Evolutionary conservation across 2,113 vertebrate species (phyloP).

Genomic region (Eulacestoma nigropectus): DNA sequence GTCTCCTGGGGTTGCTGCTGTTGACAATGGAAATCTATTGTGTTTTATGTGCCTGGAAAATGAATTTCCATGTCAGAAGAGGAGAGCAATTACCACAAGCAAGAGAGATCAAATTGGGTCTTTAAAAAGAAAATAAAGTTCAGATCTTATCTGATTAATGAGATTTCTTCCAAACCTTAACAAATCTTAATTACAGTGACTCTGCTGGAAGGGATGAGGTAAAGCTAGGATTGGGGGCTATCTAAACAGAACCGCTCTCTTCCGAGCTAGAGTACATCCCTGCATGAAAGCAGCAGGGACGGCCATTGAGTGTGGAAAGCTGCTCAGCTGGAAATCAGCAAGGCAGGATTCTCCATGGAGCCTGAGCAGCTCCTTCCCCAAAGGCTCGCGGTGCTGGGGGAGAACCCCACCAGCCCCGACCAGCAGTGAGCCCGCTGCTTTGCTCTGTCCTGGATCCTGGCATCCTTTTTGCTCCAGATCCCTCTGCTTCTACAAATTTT

Average conservation of each 20-base stretch:
- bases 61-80: conserved; percentile 67
- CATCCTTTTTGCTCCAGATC: neutral
- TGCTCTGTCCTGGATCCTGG: fast-evolving
- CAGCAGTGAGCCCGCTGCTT: neutral
- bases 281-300: conserved; percentile 59
- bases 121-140: conserved; percentile 69
- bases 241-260: conserved; percentile 55
- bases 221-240: conserved; percentile 58
- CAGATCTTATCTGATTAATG: conserved; percentile 66
- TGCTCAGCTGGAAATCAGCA: conserved; percentile 59
- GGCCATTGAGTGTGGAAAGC: conserved; percentile 50
- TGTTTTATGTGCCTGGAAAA: conserved; percentile 65
- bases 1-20: conserved; percentile 40
- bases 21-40: conserved; percentile 62
- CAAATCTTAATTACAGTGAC: conserved; percentile 63
- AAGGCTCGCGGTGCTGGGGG: neutral
- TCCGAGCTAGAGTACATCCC: conserved; percentile 45
- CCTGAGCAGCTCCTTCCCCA: conserved; percentile 44
- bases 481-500: neutral
- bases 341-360: conserved; percentile 63
- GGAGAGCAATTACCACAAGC: conserved; percentile 63
- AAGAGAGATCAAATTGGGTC: conserved; percentile 64
- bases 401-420: neutral
- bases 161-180: conserved; percentile 65
- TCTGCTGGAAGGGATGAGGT: conserved; percentile 62